Base-by-base conservation (phyloP, 2,888 invertebrate genomes). In the Rutpela maculata region DNA sequence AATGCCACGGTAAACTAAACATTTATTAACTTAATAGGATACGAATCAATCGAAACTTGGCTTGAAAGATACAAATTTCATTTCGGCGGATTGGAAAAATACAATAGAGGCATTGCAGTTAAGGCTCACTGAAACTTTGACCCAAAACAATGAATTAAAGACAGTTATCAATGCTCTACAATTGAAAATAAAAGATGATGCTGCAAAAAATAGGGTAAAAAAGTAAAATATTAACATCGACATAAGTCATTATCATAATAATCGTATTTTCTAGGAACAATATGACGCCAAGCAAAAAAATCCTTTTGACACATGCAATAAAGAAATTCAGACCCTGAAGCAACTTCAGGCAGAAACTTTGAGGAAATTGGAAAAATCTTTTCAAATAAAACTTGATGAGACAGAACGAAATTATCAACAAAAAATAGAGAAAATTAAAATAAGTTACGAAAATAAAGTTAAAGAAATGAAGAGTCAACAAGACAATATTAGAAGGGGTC, bases 61-160 rank as follows among this genome's bases (percentile, higher is more conserved):
- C 18, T 55, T 82, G 18, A 85, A 81, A 72, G 80, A 83, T 15
- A 82, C 82, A 3, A 82, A 83, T 70, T 83, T 81, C 31, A 79
- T 84, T 63, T 81, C 81, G 9, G 79, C 78, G 38, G 84, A 84
- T 72, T 85, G 84, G 85, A 86, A 85, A 65, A 82, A 82, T 35
- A 85, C 84, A 10, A 83, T 85, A 26, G 85, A 82, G 60, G 80
- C 81, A 5, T 70, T 86, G 1, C 85, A 86, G 66, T 43, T 85
- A 19, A 75, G 85, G 63, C 75, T 86, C 9, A 84, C 83, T 3
- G 86, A 85, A 79, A 86, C 84, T 10, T 75, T 82, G 35, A 77
- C 81, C 26, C 85, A 86, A 76, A 86, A 86, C 71, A 84, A 83
- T 35, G 83, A 85, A 18, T 69, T 86, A 35, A 85, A 85, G 57